Evolutionary conservation across 2,113 vertebrate species (phyloP).

Genomic region (Procapra przewalskii): DNA sequence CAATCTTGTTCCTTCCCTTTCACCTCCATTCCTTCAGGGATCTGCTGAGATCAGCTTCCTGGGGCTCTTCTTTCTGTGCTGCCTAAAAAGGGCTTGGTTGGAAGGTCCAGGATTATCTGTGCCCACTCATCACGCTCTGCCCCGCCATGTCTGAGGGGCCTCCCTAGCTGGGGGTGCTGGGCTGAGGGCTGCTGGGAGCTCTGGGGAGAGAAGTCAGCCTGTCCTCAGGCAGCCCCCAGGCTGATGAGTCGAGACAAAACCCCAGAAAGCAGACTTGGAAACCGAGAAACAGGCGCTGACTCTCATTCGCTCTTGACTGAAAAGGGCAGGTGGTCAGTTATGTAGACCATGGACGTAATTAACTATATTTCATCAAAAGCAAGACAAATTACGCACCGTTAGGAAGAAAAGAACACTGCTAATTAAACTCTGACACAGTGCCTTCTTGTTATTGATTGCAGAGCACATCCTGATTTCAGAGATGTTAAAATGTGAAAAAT

Average conservation of each 20-base stretch:
- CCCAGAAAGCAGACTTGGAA: neutral
- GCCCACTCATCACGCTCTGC: neutral
- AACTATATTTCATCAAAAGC: neutral
- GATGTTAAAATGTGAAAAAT: conserved; percentile 52
- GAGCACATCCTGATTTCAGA: conserved; percentile 18
- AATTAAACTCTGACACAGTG: conserved; percentile 62
- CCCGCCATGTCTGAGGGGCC: neutral
- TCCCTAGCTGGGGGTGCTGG: neutral
- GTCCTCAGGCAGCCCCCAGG: neutral
- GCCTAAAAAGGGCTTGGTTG: neutral
- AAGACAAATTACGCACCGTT: neutral
- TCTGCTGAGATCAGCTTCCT: neutral
- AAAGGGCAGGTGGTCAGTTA: neutral
- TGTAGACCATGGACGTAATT: neutral
- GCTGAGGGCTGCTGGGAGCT: neutral
- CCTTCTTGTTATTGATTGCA: conserved; percentile 29
- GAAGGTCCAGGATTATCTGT: neutral
- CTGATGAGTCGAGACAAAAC: neutral
- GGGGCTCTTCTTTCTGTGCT: neutral
- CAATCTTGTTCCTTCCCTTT: conserved; percentile 51
- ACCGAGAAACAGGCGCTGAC: neutral
- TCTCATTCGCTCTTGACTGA: neutral
- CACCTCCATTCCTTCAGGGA: conserved; percentile 31
- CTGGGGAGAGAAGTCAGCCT: neutral
- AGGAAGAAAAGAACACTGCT: neutral